These are phyloP conservation scores for Adelges cooleyi DNA, from an alignment of 1,140 invertebrate genomes.

Conservation along the genomic window DNA sequence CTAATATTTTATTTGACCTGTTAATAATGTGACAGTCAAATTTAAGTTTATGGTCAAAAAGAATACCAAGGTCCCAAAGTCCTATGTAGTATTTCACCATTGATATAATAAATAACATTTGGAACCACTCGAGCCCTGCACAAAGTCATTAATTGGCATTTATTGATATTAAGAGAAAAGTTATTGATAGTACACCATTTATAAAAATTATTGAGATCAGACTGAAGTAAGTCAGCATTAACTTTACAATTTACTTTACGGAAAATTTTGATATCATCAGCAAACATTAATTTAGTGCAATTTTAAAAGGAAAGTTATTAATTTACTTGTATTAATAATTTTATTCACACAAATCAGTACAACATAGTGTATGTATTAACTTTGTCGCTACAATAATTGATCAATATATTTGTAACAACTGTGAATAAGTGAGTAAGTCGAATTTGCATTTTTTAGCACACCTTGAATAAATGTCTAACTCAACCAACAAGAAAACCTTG, in stretches of 20 bases:
- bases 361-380: no score
- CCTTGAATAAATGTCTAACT: no score
- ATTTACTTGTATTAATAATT: no score
- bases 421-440: no score
- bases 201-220: not conserved
- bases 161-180: not conserved
- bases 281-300: no score
- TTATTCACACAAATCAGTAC: no score
- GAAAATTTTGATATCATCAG: no score
- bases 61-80: not conserved
- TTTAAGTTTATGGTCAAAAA: not conserved
- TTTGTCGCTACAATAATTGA: no score
- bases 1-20: not conserved
- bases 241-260: not conserved
- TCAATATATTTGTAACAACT: no score
- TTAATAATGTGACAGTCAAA: not conserved
- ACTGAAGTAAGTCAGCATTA: not conserved
- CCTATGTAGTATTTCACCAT: not conserved
- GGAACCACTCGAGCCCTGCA: not conserved
- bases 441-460: no score
- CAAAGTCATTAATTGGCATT: constrained; percentile 3
- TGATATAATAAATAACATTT: not conserved
- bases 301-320: no score
- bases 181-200: not conserved
- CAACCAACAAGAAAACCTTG: no score